A percentile compares a stretch with the other conserved stretches of the same genome.
Conservation (phyloP, 2,113 vertebrate species). For the Gasterosteus aculeatus region DNA sequence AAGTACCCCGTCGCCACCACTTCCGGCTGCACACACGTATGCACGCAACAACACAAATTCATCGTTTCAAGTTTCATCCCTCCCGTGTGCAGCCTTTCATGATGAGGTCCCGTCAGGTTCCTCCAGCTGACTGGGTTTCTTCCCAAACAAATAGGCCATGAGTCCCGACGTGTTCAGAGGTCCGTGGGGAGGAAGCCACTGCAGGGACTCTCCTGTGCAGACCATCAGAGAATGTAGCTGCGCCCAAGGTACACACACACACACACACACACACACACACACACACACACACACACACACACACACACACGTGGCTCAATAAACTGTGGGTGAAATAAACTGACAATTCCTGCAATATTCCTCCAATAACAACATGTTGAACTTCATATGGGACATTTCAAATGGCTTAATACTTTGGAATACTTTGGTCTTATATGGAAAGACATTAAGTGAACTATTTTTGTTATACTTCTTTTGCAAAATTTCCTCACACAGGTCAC, state of each 20-base stretch:
- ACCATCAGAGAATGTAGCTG: constrained; percentile 90
- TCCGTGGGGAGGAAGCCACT: constrained; percentile 91
- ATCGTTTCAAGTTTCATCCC: too few species aligned
- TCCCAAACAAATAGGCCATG: constrained; percentile 88
- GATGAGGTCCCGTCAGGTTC: too few species aligned
- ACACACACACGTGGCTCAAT: background rate
- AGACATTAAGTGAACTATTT: background rate
- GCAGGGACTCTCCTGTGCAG: constrained; percentile 95
- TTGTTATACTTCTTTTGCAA: background rate
- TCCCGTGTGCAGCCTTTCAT: too few species aligned
- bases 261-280: constrained; percentile 30
- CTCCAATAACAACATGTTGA: background rate
- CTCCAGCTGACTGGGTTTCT: too few species aligned
- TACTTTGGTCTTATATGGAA: background rate
- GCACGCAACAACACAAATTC: too few species aligned
- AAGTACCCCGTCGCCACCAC: constrained; percentile 83
- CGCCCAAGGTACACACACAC: constrained; percentile 83
- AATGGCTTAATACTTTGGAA: too few species aligned
- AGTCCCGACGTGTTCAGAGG: constrained; percentile 95
- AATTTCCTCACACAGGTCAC: constrained; percentile 52
- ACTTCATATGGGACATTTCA: background rate
- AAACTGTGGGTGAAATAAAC: background rate
- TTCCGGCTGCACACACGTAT: background rate
- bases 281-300: constrained; percentile 30
- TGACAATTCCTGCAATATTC: background rate